phyloP scores from a whole-genome alignment of 2,888 invertebrate species.

The Sesia bembeciformis region DNA sequence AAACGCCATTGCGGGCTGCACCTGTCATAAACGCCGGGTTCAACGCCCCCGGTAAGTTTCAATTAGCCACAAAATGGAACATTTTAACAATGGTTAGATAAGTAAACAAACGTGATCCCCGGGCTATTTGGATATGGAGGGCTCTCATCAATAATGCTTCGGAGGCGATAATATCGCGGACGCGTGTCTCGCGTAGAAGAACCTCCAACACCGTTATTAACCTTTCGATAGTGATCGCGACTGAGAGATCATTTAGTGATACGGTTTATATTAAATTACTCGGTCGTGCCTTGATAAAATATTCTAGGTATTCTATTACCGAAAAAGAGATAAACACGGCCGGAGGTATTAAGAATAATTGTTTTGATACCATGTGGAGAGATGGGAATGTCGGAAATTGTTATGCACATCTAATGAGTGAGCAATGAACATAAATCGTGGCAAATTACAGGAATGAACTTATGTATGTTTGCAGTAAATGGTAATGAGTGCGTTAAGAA shows the following conservation, averaged over 20 bases:
- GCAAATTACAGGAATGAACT: conserved; percentile 27
- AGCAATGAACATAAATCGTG: not conserved
- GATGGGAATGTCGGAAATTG: conserved; percentile 20
- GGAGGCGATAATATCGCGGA: conserved; percentile 63
- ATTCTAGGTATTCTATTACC: conserved; percentile 71
- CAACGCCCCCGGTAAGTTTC: conserved; percentile 43
- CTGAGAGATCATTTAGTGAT: conserved; percentile 70
- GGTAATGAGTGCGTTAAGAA: conserved; percentile 44
- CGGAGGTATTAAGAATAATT: conserved; percentile 45
- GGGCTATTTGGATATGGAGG: conserved; percentile 67
- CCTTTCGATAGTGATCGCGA: conserved; percentile 62
- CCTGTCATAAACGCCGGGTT: conserved; percentile 60
- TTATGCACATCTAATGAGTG: conserved; percentile 4
- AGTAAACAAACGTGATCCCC: conserved; percentile 67
- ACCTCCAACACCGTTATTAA: conserved; percentile 71
- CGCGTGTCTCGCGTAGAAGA: conserved; percentile 64
- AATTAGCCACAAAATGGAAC: conserved; percentile 54
- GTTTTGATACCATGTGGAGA: conserved; percentile 21
- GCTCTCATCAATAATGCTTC: conserved; percentile 69
- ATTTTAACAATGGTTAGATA: conserved; percentile 54
- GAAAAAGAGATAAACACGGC: conserved; percentile 62
- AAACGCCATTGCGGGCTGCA: conserved; percentile 62
- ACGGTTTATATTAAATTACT: conserved; percentile 75
- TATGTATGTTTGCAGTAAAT: conserved; percentile 21
- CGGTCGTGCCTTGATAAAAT: conserved; percentile 73